phyloP scores from a whole-genome alignment of 2,888 invertebrate species.

The Eudemis profundana region DNA sequence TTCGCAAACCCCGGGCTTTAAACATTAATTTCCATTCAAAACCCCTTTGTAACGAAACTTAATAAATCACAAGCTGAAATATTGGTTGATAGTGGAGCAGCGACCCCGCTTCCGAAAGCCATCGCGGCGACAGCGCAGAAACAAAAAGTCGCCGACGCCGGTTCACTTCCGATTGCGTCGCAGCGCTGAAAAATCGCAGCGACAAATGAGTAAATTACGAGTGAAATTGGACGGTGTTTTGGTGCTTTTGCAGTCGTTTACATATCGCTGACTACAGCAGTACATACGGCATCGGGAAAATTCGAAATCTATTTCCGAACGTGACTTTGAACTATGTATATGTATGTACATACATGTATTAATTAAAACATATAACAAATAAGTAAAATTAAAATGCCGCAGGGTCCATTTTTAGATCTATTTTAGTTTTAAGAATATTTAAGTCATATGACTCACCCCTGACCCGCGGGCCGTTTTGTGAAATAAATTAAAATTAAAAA shows the following conservation, averaged over 20 bases:
- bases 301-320: too few species aligned
- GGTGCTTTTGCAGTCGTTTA: slow-evolving; percentile 17
- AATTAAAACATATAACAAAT: too few species aligned
- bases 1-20: too few species aligned
- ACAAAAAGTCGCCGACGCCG: slow-evolving; percentile 79
- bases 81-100: slow-evolving; percentile 75
- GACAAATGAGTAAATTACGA: slow-evolving; percentile 46
- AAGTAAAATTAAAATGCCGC: too few species aligned
- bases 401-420: too few species aligned
- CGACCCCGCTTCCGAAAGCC: slow-evolving; percentile 81
- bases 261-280: slow-evolving; percentile 9
- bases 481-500: too few species aligned
- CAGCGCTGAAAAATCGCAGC: slow-evolving; percentile 81
- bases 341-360: too few species aligned
- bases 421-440: too few species aligned
- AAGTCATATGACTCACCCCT: too few species aligned
- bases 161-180: slow-evolving; percentile 81
- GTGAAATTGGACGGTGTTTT: slow-evolving; percentile 35
- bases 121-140: slow-evolving; percentile 70
- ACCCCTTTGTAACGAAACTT: slow-evolving; percentile 56
- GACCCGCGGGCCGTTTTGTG: too few species aligned
- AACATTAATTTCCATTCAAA: slow-evolving; percentile 21
- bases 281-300: not conserved
- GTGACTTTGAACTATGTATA: too few species aligned
- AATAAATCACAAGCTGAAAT: slow-evolving; percentile 75